Percentiles rank a stretch among this genome's conserved stretches.
Evolutionary conservation across 2,888 invertebrate genomes (phyloP).

Genomic region (Ecliptopera silaceata): DNA sequence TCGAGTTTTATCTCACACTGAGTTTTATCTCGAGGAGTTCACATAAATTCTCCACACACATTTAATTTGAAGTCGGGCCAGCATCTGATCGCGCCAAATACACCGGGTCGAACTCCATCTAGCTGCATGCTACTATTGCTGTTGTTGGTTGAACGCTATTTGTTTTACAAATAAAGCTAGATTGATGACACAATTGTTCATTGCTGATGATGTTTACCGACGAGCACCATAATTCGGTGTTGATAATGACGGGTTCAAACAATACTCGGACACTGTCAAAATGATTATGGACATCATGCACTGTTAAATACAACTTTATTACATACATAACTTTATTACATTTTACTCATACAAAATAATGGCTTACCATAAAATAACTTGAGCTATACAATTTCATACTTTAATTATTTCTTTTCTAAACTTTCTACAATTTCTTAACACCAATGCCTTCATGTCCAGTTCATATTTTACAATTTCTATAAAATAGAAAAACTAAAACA

Average conservation of each 20-base stretch:
- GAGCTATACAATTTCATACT: too few relatives aligned
- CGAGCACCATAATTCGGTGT: neutral
- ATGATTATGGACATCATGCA: neutral
- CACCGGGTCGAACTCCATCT: constrained; percentile 6
- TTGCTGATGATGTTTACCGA: neutral
- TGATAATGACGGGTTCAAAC: neutral
- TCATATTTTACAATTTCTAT: too few relatives aligned
- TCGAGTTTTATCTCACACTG: constrained; percentile 21
- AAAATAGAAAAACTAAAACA: too few relatives aligned
- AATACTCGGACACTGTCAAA: neutral
- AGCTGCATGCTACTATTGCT: neutral
- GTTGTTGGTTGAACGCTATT: neutral
- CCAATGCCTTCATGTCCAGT: too few relatives aligned
- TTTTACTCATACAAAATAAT: too few relatives aligned
- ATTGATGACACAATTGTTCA: neutral
- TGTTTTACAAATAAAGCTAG: constrained; percentile 5
- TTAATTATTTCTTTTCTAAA: too few relatives aligned
- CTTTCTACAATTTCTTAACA: too few relatives aligned
- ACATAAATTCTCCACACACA: constrained; percentile 38
- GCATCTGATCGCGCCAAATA: constrained; percentile 30
- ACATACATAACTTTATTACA: too few relatives aligned
- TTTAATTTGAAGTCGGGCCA: constrained; percentile 41
- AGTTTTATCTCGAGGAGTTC: constrained; percentile 31
- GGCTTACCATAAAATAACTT: too few relatives aligned
- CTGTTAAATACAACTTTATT: constrained; percentile 1